Evolutionary conservation across 1,140 invertebrate genomes (phyloP), one percentile per base, ranked within the genome.

Genomic region (Drosophila punjabiensis): DNA sequence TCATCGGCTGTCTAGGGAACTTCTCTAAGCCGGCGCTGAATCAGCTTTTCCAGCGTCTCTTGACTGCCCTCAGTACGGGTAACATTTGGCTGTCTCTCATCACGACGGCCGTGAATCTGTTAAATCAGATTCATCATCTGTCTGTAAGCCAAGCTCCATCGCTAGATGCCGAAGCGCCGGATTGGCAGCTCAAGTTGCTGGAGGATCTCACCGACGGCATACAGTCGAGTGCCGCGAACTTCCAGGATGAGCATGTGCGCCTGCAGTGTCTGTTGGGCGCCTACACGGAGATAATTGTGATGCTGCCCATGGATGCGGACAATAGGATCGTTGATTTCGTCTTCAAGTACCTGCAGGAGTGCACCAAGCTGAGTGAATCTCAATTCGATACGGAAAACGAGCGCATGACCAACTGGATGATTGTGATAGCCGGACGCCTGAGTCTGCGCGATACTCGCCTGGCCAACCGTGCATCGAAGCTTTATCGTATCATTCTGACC

Each of bases 321-420:
- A 20, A 20, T 0, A 56, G 60, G 6, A 82, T 93, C 1, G 48
- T 91, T 3, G 18, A 56, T 5, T 85, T 92, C n/a, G 75, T 92
- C 1, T 69, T 93, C 5, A 81, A 82, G 43, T 93, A 91, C 68
- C 58, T 93, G 63, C 48, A 75, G 24, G 61, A 85, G 10, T 92
- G 87, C 47, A 70, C 61, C 20, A 77, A 83, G 47, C 48, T 92
- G 7, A 68, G 41, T n/a, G 92, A 93, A 20, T 66, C 75, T 1
- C 76, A 82, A 28, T 92, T 90, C 28, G 90, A 92, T 64, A 83
- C 85, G 45, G 92, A 93, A 4, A 93, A 93, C 52, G 91, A 92
- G 37, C 78, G 89, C 14, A 76, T 92, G 37, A 82, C 91, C 47
- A 93, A 93, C 62, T 92, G 85, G 74, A 93, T 93, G 91, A 89